phyloP scores from a whole-genome alignment of 2,113 vertebrate species.

The Pitta sordida region DNA sequence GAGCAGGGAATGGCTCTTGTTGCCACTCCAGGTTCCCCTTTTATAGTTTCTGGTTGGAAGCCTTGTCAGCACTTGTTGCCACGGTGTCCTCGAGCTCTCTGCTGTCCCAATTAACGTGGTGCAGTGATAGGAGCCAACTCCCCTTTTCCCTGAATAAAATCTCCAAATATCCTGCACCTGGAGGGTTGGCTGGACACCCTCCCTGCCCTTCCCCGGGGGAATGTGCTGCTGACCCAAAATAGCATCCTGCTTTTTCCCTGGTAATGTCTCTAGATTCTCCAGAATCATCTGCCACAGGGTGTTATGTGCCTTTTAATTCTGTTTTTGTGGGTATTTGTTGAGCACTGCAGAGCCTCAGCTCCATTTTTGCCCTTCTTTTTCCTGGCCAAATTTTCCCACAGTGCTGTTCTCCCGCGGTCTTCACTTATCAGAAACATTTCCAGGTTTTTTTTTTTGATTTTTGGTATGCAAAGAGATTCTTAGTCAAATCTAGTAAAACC shows the following conservation, averaged over 20 bases:
- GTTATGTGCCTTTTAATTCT: background rate
- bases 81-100: background rate
- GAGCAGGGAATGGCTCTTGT: background rate
- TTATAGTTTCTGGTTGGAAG: background rate
- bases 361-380: background rate
- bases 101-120: accelerated
- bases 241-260: background rate
- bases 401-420: background rate
- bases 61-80: background rate
- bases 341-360: background rate
- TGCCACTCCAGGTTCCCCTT: background rate
- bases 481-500: background rate
- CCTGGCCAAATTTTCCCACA: background rate
- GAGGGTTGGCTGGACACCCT: background rate
- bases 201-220: background rate
- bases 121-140: background rate
- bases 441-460: background rate
- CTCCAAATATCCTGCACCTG: background rate
- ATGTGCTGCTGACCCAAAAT: background rate
- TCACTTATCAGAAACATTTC: background rate
- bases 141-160: background rate
- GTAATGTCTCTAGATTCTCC: background rate
- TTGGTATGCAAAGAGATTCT: background rate
- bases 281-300: background rate
- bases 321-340: background rate